These are phyloP conservation scores for Clavelina lepadiformis DNA, from an alignment of 23 tunicate species.

Conservation along the genomic window DNA sequence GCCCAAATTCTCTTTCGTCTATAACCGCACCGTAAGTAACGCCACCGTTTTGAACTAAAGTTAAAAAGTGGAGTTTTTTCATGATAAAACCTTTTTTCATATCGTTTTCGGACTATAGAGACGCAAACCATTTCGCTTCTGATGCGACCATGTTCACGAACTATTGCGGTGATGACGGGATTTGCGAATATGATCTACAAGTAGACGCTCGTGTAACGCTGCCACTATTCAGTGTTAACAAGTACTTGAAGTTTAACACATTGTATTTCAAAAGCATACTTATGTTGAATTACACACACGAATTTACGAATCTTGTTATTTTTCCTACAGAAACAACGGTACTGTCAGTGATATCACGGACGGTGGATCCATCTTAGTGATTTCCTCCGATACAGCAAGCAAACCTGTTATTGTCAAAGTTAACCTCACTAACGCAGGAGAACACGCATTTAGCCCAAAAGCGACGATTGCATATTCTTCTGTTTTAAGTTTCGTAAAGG, in stretches of 20 bases:
- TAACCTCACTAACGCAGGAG: constrained; percentile 61
- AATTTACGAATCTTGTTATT: too few relatives aligned
- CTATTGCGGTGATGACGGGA: constrained; percentile 39
- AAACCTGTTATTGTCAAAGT: constrained; percentile 31
- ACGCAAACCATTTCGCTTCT: not conserved
- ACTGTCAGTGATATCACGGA: constrained; percentile 17
- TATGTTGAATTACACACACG: too few relatives aligned
- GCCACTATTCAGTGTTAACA: too few relatives aligned
- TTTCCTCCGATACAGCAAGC: constrained; percentile 23
- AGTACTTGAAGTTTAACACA: too few relatives aligned
- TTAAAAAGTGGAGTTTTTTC: too few relatives aligned
- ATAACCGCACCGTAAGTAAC: constrained; percentile 73
- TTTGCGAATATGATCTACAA: constrained; percentile 30
- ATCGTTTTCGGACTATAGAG: too few relatives aligned
- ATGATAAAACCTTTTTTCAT: too few relatives aligned
- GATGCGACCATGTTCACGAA: constrained; percentile 14
- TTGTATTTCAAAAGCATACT: too few relatives aligned
- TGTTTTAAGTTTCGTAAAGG: constrained; percentile 45
- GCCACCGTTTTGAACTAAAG: too few relatives aligned
- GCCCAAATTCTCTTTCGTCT: constrained; percentile 36
- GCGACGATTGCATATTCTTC: constrained; percentile 35
- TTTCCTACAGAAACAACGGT: too few relatives aligned
- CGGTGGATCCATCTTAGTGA: constrained; percentile 34
- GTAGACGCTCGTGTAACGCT: constrained; percentile 5
- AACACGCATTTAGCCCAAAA: constrained; percentile 60